Conservation (phyloP, 2,113 vertebrate species). For the Calyptommatus sinebrachiatus region DNA sequence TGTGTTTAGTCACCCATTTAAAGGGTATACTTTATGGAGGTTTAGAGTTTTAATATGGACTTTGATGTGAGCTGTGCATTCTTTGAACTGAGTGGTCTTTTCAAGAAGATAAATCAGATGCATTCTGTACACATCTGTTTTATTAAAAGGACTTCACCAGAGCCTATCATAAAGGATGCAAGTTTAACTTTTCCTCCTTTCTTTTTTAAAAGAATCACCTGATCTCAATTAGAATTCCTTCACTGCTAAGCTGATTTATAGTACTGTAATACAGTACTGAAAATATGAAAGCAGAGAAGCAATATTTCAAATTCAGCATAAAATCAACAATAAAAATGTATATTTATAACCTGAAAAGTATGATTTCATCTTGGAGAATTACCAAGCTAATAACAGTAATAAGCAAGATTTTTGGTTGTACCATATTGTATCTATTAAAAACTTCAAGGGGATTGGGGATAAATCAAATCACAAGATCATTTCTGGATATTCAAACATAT, state of each 20-base stretch:
- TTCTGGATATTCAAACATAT: slow-evolving; percentile 78
- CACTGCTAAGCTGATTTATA: slow-evolving; percentile 77
- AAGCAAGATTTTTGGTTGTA: slow-evolving; percentile 79
- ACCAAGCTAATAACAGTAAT: slow-evolving; percentile 82
- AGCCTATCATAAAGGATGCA: slow-evolving; percentile 60
- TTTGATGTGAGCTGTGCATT: slow-evolving; percentile 53
- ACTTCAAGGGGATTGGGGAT: slow-evolving; percentile 80
- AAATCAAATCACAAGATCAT: slow-evolving; percentile 81
- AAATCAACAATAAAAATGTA: slow-evolving; percentile 86
- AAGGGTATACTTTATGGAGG: slow-evolving; percentile 30
- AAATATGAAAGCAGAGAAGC: slow-evolving; percentile 85
- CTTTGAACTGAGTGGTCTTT: slow-evolving; percentile 61
- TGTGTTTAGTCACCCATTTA: slow-evolving; percentile 27
- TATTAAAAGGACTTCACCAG: slow-evolving; percentile 53
- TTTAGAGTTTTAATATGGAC: slow-evolving; percentile 32
- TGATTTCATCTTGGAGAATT: slow-evolving; percentile 87
- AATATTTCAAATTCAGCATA: slow-evolving; percentile 83
- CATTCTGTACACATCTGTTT: slow-evolving; percentile 48
- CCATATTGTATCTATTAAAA: slow-evolving; percentile 84
- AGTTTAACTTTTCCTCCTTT: slow-evolving; percentile 65
- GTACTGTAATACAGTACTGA: slow-evolving; percentile 78
- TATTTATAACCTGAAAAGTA: slow-evolving; percentile 87
- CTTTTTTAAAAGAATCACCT: slow-evolving; percentile 73
- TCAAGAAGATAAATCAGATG: slow-evolving; percentile 63
- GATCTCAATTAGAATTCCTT: slow-evolving; percentile 84